Evolutionary conservation across 2,888 invertebrate species (phyloP).

Genomic region (Mycalesis mineus): DNA sequence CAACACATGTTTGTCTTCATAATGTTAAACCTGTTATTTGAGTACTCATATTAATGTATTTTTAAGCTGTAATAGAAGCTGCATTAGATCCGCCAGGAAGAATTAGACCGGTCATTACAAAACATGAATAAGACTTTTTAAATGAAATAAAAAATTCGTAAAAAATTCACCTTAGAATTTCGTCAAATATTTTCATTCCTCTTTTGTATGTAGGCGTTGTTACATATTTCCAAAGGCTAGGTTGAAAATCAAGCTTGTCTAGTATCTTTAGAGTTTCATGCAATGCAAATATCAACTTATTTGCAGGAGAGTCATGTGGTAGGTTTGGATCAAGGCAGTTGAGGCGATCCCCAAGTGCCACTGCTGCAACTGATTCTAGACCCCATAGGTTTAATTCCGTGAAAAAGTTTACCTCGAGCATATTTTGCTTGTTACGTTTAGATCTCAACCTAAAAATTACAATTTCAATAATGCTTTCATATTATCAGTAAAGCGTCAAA

Average conservation of each 20-base stretch:
- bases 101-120: no score
- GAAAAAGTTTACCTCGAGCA: slow-evolving; percentile 75
- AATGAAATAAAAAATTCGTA: no score
- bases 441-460: no score
- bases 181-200: slow-evolving; percentile 42
- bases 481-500: no score
- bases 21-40: no score
- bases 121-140: neutral
- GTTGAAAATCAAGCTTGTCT: slow-evolving; percentile 49
- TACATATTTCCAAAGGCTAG: slow-evolving; percentile 47
- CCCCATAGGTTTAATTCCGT: slow-evolving; percentile 81
- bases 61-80: no score
- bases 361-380: slow-evolving; percentile 74
- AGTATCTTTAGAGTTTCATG: slow-evolving; percentile 46
- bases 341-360: slow-evolving; percentile 57
- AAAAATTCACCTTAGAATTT: slow-evolving; percentile 45
- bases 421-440: slow-evolving; percentile 67
- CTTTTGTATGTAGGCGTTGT: slow-evolving; percentile 45
- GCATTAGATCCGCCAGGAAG: no score
- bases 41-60: no score
- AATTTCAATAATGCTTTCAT: no score
- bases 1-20: no score
- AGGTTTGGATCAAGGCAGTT: slow-evolving; percentile 54
- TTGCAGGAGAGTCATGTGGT: slow-evolving; percentile 50
- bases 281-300: slow-evolving; percentile 49